Base-by-base conservation (phyloP, 2,888 invertebrate species). In the Chelonus formosanus region DNA sequence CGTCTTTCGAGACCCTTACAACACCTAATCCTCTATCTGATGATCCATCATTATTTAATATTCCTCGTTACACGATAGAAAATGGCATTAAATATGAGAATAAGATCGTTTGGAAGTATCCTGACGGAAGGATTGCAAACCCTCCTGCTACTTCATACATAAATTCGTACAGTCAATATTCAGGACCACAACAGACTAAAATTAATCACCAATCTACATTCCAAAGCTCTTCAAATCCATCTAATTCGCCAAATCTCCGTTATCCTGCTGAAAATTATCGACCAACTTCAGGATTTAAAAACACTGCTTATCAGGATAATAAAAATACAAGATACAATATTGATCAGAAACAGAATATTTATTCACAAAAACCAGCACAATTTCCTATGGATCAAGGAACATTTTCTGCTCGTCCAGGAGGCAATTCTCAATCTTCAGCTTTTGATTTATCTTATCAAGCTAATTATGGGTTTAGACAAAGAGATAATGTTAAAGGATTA, bases 21-120 rank as follows among this genome's bases (percentile, higher is more conserved):
- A 72, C 72, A 0, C 50, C 66, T 4, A 71, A 66, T 3, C 52
- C 58, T 0, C 48, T 48, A 44, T 58, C 60, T 4, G 35, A 34
- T 7, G 64, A 69, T 5, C 52, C 68, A 1, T 35, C 70, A 4
- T 65, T 63, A 20, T 70, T 70, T 8, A 71, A 74, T 61, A 71
- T 76, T 10, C 80, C 84, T 0, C 76, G 74, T 43, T 83, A 79
- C 65, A 80, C 81, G 0, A 20, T 78, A 3, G 84, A 84, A 54
- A 80, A 83, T 55, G 84, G 83, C 0, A 68, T 84, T 0, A 76
- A 73, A 10, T 84, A 84, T 66, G 82, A 84, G 63, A 81, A 84
- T 55, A 84, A 82, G 57, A 78, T 83, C 3, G 76, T 82, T n/a
- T 84, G 84, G 84, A 84, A 83, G 48, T 84, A 84, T 71, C 80